phyloP scores from a whole-genome alignment of 2,888 invertebrate genomes.

The Pyrocoelia pectoralis region DNA sequence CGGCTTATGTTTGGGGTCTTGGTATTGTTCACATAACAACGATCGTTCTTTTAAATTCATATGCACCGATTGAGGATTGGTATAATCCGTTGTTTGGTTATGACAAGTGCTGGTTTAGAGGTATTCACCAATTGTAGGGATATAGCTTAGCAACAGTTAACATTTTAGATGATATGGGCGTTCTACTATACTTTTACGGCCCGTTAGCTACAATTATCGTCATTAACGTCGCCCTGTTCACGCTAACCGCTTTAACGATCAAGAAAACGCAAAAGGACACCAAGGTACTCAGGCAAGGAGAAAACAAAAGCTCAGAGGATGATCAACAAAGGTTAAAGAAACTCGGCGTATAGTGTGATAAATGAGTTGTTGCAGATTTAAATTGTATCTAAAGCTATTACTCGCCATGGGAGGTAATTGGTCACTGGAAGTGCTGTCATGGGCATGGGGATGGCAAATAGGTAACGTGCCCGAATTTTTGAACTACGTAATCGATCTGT shows the following conservation, averaged over 20 bases:
- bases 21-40: not conserved
- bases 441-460: conserved; percentile 1
- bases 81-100: not conserved
- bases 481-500: not conserved
- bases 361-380: not conserved
- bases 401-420: conserved; percentile 6
- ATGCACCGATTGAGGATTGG: not conserved
- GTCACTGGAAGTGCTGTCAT: not conserved
- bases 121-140: not conserved
- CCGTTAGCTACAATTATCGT: not conserved
- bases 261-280: conserved; percentile 3
- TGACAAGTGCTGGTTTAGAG: conserved; percentile 2
- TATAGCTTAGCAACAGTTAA: not conserved
- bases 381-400: not conserved
- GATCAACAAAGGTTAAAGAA: not conserved
- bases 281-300: not conserved
- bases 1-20: not conserved
- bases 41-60: not conserved
- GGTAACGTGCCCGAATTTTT: not conserved
- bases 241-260: not conserved
- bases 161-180: not conserved
- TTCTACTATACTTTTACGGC: conserved; percentile 1
- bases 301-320: not conserved
- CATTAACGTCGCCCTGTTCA: not conserved
- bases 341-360: not conserved